Evolutionary conservation across 2,113 vertebrate species (phyloP).

Genomic region (Crotalus horridus): DNA sequence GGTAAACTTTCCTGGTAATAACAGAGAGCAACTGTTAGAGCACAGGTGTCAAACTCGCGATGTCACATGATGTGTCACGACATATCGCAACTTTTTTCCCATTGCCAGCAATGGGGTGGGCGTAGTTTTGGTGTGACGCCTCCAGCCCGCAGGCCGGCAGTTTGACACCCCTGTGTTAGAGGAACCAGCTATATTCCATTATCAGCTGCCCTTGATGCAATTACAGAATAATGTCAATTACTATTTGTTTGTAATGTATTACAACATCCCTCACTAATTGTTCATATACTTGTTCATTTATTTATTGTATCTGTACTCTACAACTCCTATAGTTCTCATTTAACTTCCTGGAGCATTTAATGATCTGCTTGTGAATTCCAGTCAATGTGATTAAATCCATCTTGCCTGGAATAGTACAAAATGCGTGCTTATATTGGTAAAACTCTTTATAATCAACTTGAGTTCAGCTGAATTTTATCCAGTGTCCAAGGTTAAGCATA

Average conservation of each 20-base stretch:
- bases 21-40: slow-evolving; percentile 24
- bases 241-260: not conserved
- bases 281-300: not conserved
- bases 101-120: too few species aligned
- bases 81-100: too few species aligned
- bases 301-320: not conserved
- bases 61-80: too few species aligned
- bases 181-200: not conserved
- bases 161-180: not conserved
- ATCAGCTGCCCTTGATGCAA: not conserved
- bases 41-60: too few species aligned
- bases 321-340: not conserved
- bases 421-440: not conserved
- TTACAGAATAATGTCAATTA: not conserved
- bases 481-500: not conserved
- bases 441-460: not conserved
- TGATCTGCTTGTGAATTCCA: not conserved
- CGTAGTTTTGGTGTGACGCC: too few species aligned
- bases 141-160: too few species aligned
- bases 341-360: not conserved
- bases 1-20: slow-evolving; percentile 87
- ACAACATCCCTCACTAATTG: not conserved
- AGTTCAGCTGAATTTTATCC: not conserved
- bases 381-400: not conserved
- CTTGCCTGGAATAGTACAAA: not conserved